Percentiles rank a stretch among this genome's conserved stretches.
phyloP scores from a whole-genome alignment of 2,113 vertebrate genomes.

The Cryptomyrus ogoouensis region DNA sequence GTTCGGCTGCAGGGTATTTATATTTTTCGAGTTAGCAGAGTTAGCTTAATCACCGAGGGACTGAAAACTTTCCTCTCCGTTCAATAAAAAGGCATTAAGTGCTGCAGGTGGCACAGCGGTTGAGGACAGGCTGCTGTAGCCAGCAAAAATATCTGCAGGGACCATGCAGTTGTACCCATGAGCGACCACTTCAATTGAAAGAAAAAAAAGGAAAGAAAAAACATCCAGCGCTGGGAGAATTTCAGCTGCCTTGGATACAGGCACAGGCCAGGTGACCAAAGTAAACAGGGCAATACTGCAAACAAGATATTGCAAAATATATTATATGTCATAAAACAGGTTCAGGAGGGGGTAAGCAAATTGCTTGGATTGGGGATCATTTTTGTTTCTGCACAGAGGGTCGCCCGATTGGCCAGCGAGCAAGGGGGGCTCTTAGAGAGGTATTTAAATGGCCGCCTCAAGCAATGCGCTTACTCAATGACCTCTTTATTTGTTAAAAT shows the following conservation, averaged over 20 bases:
- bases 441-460: conserved; percentile 83
- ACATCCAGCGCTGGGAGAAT: not conserved
- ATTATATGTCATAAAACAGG: conserved; percentile 30
- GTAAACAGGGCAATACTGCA: not conserved
- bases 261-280: not conserved
- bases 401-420: conserved; percentile 55
- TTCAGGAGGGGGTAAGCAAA: conserved; percentile 42
- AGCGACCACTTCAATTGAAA: not conserved
- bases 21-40: not conserved
- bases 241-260: not conserved
- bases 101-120: not conserved
- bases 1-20: not conserved
- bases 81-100: not conserved
- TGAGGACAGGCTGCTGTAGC: not conserved
- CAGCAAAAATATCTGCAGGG: conserved; percentile 2
- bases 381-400: conserved; percentile 70
- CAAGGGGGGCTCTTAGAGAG: conserved; percentile 75
- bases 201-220: not conserved
- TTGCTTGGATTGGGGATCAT: conserved; percentile 56
- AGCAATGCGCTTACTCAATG: conserved; percentile 81
- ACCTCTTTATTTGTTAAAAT: conserved; percentile 99
- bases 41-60: not conserved
- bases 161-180: not conserved
- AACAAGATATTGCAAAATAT: conserved; percentile 11
- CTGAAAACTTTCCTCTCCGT: conserved; percentile 1